Percentiles rank a stretch among this genome's conserved stretches.
phyloP scores from a whole-genome alignment of 2,888 invertebrate species.

The Elgonia sp. region DNA sequence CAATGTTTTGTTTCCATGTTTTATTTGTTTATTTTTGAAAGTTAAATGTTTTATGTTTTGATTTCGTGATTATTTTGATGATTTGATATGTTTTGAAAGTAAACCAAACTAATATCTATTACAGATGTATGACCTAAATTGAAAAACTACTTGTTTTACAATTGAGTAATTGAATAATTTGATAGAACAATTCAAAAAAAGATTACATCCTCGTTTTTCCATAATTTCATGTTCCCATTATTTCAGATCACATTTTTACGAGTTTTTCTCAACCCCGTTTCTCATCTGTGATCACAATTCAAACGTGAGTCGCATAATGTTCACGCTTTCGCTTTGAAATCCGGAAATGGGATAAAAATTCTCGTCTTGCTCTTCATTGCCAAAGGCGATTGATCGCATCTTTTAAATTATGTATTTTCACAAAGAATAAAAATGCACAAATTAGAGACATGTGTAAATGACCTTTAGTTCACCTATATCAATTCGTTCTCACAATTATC shows the following conservation, averaged over 20 bases:
- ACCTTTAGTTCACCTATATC: not conserved
- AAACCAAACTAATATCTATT: too few species aligned
- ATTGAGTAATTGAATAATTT: too few species aligned
- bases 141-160: too few species aligned
- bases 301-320: constrained; percentile 68
- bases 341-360: constrained; percentile 61
- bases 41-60: too few species aligned
- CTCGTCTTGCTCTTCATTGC: constrained; percentile 53
- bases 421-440: constrained; percentile 23
- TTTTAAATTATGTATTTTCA: constrained; percentile 59
- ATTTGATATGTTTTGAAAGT: too few species aligned
- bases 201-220: constrained; percentile 23
- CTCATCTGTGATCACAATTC: constrained; percentile 60
- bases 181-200: not conserved
- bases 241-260: constrained; percentile 60
- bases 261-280: constrained; percentile 50
- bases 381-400: constrained; percentile 53
- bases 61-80: too few species aligned
- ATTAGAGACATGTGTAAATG: not conserved
- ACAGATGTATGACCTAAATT: too few species aligned
- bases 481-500: not conserved
- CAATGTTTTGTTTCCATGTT: too few species aligned
- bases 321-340: constrained; percentile 62
- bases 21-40: too few species aligned
- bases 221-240: constrained; percentile 57